These are phyloP conservation scores for Dryobota labecula DNA, from an alignment of 2,888 invertebrate species.

Conservation along the genomic window DNA sequence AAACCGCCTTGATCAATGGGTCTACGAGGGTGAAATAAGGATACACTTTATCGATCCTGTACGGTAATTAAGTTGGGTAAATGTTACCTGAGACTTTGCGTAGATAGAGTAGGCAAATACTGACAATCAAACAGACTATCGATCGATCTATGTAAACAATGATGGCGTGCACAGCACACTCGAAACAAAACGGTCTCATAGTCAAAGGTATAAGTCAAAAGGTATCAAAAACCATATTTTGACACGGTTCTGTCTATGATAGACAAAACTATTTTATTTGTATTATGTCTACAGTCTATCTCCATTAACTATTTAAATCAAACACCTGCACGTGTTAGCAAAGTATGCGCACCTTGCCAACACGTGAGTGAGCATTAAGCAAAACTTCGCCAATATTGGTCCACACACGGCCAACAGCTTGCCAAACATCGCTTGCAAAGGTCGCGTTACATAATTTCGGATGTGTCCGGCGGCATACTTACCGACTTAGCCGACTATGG, in stretches of 20 bases:
- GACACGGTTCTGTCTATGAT: neutral
- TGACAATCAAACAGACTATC: neutral
- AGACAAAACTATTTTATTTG: neutral
- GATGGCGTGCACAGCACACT: no score
- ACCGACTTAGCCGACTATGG: constrained; percentile 50
- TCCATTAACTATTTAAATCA: neutral
- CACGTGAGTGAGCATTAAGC: constrained; percentile 43
- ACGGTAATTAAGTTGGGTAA: neutral
- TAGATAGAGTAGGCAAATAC: neutral
- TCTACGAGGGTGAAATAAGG: neutral
- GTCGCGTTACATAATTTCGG: constrained; percentile 65
- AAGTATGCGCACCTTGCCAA: constrained; percentile 9
- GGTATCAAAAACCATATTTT: neutral
- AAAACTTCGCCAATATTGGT: constrained; percentile 59
- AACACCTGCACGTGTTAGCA: constrained; percentile 21
- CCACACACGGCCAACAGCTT: constrained; percentile 58
- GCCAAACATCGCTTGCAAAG: constrained; percentile 59
- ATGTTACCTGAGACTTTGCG: neutral
- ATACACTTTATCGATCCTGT: neutral
- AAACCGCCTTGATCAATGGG: neutral
- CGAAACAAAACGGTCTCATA: neutral
- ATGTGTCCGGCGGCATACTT: constrained; percentile 59
- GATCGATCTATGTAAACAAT: neutral
- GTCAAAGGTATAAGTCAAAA: neutral
- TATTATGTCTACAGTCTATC: neutral